Evolutionary conservation across 2,797 vertebrate species (phyloP).

Genomic region (Basileuterus tristriatus): DNA sequence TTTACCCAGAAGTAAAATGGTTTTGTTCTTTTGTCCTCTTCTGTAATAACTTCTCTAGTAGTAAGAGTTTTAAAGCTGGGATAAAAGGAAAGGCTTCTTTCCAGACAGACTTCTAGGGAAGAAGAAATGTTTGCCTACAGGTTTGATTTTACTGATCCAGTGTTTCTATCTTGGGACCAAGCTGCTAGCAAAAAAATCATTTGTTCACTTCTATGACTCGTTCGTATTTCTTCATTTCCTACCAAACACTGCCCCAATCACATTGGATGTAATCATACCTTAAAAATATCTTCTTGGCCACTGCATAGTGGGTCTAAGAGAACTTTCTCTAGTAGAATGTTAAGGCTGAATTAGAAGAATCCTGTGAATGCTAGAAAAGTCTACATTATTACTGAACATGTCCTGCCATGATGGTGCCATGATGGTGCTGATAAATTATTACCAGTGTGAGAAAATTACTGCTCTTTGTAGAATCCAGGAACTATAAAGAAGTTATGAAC

Average conservation of each 20-base stretch:
- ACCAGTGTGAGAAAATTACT: not conserved
- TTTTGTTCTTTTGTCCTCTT: not conserved
- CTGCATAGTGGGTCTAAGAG: not conserved
- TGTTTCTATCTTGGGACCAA: not conserved
- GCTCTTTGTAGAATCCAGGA: not conserved
- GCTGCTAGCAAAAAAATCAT: not conserved
- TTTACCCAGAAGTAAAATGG: not conserved
- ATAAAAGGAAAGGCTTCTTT: not conserved
- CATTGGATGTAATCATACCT: not conserved
- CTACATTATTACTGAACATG: not conserved
- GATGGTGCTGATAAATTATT: not conserved
- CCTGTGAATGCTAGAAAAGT: not conserved
- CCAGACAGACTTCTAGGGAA: not conserved
- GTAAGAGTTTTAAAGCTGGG: not conserved
- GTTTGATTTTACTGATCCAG: not conserved
- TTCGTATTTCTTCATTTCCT: not conserved
- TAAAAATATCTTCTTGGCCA: not conserved
- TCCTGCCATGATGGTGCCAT: not conserved
- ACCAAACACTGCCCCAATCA: rapidly evolving
- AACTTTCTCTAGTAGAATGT: not conserved
- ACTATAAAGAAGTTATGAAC: not conserved
- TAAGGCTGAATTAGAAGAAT: not conserved
- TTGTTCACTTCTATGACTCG: not conserved
- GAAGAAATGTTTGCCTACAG: not conserved
- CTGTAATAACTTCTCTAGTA: not conserved